These are phyloP conservation scores for Bothrops alternatus DNA, from an alignment of 2,797 vertebrate species.

Conservation along the genomic window DNA sequence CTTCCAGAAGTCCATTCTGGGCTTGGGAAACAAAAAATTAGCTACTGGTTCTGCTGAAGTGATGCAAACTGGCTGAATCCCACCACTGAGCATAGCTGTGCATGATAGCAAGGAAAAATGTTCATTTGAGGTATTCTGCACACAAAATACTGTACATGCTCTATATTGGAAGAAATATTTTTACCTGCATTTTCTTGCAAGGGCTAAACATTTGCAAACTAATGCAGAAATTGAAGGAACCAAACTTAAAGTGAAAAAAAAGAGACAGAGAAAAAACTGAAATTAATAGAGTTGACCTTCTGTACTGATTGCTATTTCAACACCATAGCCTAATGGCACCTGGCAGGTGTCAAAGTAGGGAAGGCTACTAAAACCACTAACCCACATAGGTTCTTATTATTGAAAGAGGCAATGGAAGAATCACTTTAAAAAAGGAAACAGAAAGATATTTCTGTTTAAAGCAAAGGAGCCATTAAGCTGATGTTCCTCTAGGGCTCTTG, in stretches of 20 bases:
- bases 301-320: not conserved
- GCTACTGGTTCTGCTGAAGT: too few relatives aligned
- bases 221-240: not conserved
- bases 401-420: not conserved
- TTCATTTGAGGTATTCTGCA: not conserved
- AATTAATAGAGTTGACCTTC: not conserved
- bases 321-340: not conserved
- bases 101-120: not conserved
- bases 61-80: too few relatives aligned
- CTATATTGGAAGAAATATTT: not conserved
- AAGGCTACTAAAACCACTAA: not conserved
- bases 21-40: too few relatives aligned
- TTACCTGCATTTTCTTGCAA: not conserved
- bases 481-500: accelerated
- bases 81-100: not conserved
- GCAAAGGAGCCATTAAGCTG: not conserved
- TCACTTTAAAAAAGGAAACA: not conserved
- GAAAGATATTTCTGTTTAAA: not conserved
- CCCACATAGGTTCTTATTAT: not conserved
- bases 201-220: not conserved
- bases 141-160: not conserved
- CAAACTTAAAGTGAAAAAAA: not conserved
- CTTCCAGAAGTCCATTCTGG: too few relatives aligned
- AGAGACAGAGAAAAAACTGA: not conserved
- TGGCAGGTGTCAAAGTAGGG: not conserved